Evolutionary conservation across 2,888 invertebrate species (phyloP).

Genomic region (Steinernema hermaphroditum): DNA sequence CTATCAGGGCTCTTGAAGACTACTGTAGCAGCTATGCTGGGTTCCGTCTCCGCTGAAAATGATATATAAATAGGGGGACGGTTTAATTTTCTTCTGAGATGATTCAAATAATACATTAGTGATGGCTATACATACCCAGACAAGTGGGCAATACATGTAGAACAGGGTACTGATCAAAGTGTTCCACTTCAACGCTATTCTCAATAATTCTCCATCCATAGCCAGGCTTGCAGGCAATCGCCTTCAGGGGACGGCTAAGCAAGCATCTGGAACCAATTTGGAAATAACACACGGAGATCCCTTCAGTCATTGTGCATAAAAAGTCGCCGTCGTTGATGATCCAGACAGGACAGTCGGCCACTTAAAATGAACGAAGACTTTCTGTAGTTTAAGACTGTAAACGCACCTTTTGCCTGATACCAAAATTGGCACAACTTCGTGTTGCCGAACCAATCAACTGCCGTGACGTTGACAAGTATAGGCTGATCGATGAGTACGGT

Average conservation of each 20-base stretch:
- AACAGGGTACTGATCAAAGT: conserved; percentile 4
- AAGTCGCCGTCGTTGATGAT: conserved; percentile 34
- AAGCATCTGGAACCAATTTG: background rate
- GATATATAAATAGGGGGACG: too few species aligned
- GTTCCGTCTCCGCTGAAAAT: conserved; percentile 1
- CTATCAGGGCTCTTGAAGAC: conserved; percentile 10
- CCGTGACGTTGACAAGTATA: conserved; percentile 2
- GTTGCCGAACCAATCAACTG: conserved; percentile 18
- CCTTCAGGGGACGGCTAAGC: conserved; percentile 36
- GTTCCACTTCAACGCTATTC: conserved; percentile 18
- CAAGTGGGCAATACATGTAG: background rate
- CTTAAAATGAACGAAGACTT: conserved; percentile 20
- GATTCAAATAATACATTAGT: too few species aligned
- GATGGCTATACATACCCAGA: background rate
- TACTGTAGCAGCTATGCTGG: conserved; percentile 7
- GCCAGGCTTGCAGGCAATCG: conserved; percentile 41
- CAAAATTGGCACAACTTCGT: conserved; percentile 17
- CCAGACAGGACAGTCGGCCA: conserved; percentile 41
- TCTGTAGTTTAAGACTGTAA: too few species aligned
- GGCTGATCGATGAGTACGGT: conserved; percentile 11
- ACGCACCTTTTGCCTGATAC: conserved; percentile 7
- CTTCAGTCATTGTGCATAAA: conserved; percentile 35
- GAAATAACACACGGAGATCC: conserved; percentile 39
- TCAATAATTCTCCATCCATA: conserved; percentile 41
- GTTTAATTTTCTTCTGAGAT: too few species aligned